These are phyloP conservation scores for Creontiades dilutus DNA, from an alignment of 2,888 invertebrate species.

Conservation along the genomic window DNA sequence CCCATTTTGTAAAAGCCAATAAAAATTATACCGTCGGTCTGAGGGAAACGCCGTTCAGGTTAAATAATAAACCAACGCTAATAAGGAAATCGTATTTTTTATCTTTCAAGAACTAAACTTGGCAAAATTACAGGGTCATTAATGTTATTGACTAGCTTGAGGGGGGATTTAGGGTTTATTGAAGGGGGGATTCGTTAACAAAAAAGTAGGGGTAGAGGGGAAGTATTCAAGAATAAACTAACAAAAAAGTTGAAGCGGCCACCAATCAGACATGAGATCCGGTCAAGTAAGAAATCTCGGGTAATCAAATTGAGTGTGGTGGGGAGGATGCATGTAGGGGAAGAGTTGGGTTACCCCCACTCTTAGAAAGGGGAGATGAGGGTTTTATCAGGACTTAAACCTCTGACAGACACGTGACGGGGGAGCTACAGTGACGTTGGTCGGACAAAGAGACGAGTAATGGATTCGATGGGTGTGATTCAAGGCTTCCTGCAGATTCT, in stretches of 20 bases:
- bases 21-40: no score
- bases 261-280: neutral
- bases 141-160: no score
- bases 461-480: no score
- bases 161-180: neutral
- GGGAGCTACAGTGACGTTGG: neutral
- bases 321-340: neutral
- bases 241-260: neutral
- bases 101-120: no score
- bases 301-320: neutral
- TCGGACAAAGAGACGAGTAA: neutral
- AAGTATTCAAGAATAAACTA: neutral
- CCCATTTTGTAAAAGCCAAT: no score
- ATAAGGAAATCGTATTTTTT: no score
- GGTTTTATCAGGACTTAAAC: neutral
- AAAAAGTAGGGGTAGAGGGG: neutral
- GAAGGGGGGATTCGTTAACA: neutral
- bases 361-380: neutral
- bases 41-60: no score
- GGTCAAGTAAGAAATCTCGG: constrained; percentile 1
- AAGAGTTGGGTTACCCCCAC: constrained; percentile 20
- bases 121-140: no score
- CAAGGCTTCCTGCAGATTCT: no score
- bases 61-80: no score
- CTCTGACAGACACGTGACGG: neutral